phyloP scores from a whole-genome alignment of 2,888 invertebrate species.

The Tenthredo distinguenda region DNA sequence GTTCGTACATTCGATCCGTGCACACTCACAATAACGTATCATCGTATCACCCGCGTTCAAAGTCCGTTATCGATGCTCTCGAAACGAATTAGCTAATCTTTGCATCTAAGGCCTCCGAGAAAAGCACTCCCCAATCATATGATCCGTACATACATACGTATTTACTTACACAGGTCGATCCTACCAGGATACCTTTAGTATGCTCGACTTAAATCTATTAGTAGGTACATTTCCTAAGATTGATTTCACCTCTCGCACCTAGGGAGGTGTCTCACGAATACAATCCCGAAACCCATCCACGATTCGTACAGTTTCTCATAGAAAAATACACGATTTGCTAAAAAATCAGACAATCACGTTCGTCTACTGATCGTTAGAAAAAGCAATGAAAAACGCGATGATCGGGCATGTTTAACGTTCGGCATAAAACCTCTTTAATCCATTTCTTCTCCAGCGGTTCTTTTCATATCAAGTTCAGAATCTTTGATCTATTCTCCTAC shows the following conservation, averaged over 20 bases:
- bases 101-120: conserved; percentile 50
- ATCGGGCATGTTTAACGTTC: not conserved
- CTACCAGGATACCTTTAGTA: conserved; percentile 32
- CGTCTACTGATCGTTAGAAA: not conserved
- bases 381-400: not conserved
- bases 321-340: not conserved
- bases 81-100: conserved; percentile 44
- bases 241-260: conserved; percentile 41
- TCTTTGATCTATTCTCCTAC: conserved; percentile 3
- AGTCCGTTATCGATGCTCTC: conserved; percentile 43
- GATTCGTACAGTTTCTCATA: not conserved
- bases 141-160: conserved; percentile 42
- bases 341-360: not conserved
- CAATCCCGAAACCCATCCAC: conserved; percentile 1
- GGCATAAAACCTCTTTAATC: not conserved
- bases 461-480: not conserved
- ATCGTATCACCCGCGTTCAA: not conserved
- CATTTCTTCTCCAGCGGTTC: not conserved
- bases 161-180: conserved; percentile 39
- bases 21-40: not conserved
- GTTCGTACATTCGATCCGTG: not conserved
- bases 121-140: conserved; percentile 33
- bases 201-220: conserved; percentile 49
- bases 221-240: conserved; percentile 33
- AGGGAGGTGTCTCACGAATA: not conserved